Evolutionary conservation across 2,797 vertebrate species (phyloP).

Genomic region (Eulemur albifrons): DNA sequence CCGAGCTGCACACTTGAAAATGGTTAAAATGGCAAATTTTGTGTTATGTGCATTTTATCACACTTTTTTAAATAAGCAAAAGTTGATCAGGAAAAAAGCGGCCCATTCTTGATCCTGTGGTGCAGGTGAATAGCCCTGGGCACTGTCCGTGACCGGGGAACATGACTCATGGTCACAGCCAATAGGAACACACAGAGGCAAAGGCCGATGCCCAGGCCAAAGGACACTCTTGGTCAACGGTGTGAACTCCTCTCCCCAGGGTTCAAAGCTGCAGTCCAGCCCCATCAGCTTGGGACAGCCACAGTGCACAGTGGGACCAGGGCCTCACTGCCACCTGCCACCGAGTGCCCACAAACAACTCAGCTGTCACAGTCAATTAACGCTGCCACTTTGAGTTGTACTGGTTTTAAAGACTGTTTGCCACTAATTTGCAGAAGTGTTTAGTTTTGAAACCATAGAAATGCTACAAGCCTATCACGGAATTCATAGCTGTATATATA

Average conservation of each 20-base stretch:
- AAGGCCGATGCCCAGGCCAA: not conserved
- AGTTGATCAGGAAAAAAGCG: not conserved
- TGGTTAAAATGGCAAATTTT: not conserved
- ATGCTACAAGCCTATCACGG: not conserved
- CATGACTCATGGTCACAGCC: not conserved
- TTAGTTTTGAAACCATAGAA: not conserved
- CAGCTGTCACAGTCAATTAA: no score
- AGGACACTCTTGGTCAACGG: no score
- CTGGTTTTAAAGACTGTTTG: not conserved
- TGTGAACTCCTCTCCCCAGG: fast-evolving
- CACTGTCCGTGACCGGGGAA: not conserved
- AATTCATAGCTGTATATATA: not conserved
- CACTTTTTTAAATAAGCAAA: not conserved
- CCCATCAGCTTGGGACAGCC: not conserved
- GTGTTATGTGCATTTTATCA: not conserved
- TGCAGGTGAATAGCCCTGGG: not conserved
- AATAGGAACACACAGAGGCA: not conserved
- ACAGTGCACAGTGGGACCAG: no score
- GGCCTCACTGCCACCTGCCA: no score
- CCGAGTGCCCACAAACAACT: not conserved
- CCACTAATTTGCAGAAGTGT: not conserved
- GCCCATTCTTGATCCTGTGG: no score
- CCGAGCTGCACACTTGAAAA: not conserved
- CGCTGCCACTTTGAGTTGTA: no score
- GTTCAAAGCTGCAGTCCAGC: not conserved